A percentile compares a stretch with the other conserved stretches of the same genome.
Conservation (phyloP, 64 coral and sea anemone genomes). For the Montipora sp. region DNA sequence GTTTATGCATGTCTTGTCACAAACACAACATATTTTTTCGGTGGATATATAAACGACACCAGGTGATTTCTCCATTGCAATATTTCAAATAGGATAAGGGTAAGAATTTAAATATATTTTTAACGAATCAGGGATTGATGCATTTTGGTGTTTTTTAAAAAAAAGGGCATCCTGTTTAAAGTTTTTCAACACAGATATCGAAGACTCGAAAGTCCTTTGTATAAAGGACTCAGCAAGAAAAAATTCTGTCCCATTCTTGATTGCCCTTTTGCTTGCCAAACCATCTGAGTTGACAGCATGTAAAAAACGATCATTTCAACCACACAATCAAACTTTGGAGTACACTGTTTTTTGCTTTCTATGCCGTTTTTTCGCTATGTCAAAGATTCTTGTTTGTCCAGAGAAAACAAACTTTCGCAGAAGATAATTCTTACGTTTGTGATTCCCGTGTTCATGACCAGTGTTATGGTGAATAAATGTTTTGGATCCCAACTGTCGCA, state of each 20-base stretch:
- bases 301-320: slow-evolving; percentile 59
- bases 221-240: slow-evolving; percentile 49
- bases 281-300: slow-evolving; percentile 43
- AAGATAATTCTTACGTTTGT: slow-evolving; percentile 72
- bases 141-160: neutral
- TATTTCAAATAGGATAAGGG: slow-evolving; percentile 44
- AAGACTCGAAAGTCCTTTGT: slow-evolving; percentile 28
- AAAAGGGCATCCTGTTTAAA: slow-evolving; percentile 23
- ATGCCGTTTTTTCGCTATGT: neutral
- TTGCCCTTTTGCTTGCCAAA: neutral
- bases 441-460: slow-evolving; percentile 35
- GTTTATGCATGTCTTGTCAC: too few species aligned
- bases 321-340: slow-evolving; percentile 69
- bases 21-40: too few species aligned
- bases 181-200: slow-evolving; percentile 64
- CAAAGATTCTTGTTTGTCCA: slow-evolving; percentile 19
- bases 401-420: slow-evolving; percentile 29
- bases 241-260: neutral
- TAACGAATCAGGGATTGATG: slow-evolving; percentile 1
- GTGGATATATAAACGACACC: too few species aligned
- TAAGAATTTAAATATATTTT: slow-evolving; percentile 58
- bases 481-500: slow-evolving; percentile 69
- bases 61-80: too few species aligned
- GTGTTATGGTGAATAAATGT: slow-evolving; percentile 61
- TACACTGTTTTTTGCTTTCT: neutral